Percentiles rank a stretch among this genome's conserved stretches.
phyloP scores from a whole-genome alignment of 2,113 vertebrate genomes.

The Chionomys nivalis region DNA sequence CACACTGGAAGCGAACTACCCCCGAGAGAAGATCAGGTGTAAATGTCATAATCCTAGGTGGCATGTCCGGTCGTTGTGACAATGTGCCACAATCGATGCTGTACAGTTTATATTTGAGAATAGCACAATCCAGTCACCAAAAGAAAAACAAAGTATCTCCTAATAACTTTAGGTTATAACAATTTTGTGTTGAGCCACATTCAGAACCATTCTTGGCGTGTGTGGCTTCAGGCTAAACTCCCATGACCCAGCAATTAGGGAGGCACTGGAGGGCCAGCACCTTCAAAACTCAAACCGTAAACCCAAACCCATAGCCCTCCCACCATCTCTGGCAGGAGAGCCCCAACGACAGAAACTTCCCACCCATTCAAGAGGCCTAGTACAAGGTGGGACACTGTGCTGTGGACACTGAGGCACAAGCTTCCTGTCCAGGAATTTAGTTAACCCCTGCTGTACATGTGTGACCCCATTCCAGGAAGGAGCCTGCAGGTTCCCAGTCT shows the following conservation, averaged over 20 bases:
- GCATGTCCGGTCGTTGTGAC: background rate
- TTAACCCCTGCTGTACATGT: too few relatives aligned
- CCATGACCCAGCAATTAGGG: background rate
- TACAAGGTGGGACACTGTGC: background rate
- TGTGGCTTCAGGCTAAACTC: background rate
- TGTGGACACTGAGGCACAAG: background rate
- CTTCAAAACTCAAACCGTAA: background rate
- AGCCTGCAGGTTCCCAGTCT: background rate
- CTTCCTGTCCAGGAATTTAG: fast-evolving
- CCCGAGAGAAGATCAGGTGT: background rate
- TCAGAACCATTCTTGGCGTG: background rate
- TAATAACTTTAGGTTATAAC: background rate
- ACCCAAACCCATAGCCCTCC: too few relatives aligned
- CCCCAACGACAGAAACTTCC: fast-evolving
- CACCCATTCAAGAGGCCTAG: fast-evolving
- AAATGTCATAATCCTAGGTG: background rate
- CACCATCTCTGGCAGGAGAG: background rate
- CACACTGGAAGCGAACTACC: fast-evolving
- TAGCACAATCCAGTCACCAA: background rate
- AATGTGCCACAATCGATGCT: background rate
- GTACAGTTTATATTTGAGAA: background rate
- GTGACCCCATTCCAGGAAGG: fast-evolving
- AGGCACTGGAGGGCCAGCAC: background rate
- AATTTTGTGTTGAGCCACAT: background rate
- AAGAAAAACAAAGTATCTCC: background rate